These are phyloP conservation scores for Andricus grossulariae DNA, from an alignment of 1,140 invertebrate genomes.

Conservation along the genomic window DNA sequence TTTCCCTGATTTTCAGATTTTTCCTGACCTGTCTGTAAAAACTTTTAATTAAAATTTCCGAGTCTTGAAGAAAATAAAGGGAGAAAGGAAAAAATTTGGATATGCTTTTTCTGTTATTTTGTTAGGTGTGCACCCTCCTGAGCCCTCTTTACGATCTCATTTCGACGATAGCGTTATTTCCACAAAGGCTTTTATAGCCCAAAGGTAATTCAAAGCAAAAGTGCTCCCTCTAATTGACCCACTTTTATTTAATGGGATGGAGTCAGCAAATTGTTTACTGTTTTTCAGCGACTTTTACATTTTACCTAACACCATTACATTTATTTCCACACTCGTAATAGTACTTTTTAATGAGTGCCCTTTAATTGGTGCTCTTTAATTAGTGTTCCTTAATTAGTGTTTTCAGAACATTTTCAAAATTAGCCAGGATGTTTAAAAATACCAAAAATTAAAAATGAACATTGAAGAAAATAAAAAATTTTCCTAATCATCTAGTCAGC, in stretches of 20 bases:
- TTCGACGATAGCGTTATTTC: constrained; percentile 11
- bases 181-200: constrained; percentile 14
- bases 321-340: no score
- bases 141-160: constrained; percentile 25
- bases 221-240: constrained; percentile 27
- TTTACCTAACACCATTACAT: no score
- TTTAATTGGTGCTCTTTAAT: no score
- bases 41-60: not conserved
- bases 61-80: not conserved
- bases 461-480: no score
- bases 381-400: no score
- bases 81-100: not conserved
- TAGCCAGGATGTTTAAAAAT: no score
- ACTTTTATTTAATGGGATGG: constrained; percentile 18
- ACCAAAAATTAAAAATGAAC: no score
- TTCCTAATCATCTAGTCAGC: no score
- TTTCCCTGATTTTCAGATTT: no score
- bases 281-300: no score
- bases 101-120: not conserved
- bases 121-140: not conserved
- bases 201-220: constrained; percentile 8
- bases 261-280: constrained; percentile 27
- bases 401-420: no score
- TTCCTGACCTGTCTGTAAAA: not conserved
- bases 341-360: no score